Evolutionary conservation across 2,113 vertebrate species (phyloP).

Genomic region (Emydocephalus ijimae): DNA sequence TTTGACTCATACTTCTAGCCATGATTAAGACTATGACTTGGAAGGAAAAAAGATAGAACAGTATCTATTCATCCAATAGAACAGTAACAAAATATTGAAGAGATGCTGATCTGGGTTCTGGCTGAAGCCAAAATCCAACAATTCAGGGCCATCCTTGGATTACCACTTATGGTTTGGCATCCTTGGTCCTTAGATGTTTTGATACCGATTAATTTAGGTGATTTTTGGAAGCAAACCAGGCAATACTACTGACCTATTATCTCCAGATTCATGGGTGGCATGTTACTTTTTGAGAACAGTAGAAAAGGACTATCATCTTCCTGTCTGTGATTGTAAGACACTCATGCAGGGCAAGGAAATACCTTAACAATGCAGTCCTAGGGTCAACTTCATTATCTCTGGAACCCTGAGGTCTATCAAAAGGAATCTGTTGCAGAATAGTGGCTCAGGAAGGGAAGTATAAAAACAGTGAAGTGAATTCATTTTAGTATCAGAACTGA

Average conservation of each 20-base stretch:
- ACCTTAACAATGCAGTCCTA: not conserved
- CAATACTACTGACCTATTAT: not conserved
- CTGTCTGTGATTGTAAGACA: not conserved
- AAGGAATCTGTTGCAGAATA: not conserved
- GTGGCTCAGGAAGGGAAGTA: not conserved
- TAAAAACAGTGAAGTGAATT: not conserved
- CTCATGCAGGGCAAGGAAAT: not conserved
- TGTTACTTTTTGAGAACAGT: not conserved
- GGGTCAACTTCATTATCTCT: not conserved
- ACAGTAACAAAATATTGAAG: not conserved
- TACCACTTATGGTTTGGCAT: not conserved
- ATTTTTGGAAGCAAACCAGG: not conserved
- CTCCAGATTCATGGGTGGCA: not conserved
- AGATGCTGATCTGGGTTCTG: not conserved
- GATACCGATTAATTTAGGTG: not conserved
- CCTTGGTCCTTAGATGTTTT: not conserved
- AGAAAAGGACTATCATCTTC: not conserved
- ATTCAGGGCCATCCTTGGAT: not conserved
- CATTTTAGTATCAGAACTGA: not conserved
- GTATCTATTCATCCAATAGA: not conserved
- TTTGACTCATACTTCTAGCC: not conserved
- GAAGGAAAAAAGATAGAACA: not conserved
- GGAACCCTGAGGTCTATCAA: not conserved
- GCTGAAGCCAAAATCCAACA: not conserved
- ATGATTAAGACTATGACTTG: not conserved